Percentiles rank a stretch among this genome's conserved stretches.
phyloP scores from a whole-genome alignment of 2,113 vertebrate genomes.

The Galemys pyrenaicus region DNA sequence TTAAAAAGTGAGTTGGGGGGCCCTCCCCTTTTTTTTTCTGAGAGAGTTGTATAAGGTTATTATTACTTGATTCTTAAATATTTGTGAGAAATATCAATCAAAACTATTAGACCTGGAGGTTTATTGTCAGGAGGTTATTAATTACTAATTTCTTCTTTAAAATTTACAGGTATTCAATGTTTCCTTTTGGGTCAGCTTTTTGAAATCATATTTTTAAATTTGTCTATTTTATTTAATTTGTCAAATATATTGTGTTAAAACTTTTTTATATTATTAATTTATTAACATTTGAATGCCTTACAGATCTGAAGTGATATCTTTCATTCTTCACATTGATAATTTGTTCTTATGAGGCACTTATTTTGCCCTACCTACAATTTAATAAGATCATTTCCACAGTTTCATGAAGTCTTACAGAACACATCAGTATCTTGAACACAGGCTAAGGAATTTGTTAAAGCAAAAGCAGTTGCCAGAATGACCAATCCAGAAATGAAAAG shows the following conservation, averaged over 20 bases:
- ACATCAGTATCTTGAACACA: neutral
- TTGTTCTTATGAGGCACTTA: neutral
- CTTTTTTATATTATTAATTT: neutral
- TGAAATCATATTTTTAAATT: neutral
- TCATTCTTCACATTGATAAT: neutral
- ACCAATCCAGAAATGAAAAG: neutral
- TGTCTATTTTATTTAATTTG: neutral
- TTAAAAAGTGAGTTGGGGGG: neutral
- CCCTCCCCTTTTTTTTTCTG: neutral
- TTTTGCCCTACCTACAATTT: neutral
- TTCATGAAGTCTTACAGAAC: neutral
- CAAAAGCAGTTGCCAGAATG: neutral
- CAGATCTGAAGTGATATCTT: neutral
- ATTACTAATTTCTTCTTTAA: neutral
- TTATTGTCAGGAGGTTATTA: neutral
- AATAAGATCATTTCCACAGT: neutral
- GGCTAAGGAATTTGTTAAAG: neutral
- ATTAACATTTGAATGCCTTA: slow-evolving; percentile 12
- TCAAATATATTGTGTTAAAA: neutral
- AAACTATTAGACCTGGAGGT: neutral
- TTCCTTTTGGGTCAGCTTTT: neutral
- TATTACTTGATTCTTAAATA: neutral
- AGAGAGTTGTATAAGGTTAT: neutral
- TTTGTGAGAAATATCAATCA: slow-evolving; percentile 18
- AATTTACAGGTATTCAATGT: neutral